A percentile compares a stretch with the other conserved stretches of the same genome.
Evolutionary conservation across 1,140 invertebrate genomes (phyloP).

Genomic region (Hylaeus anthracinus): DNA sequence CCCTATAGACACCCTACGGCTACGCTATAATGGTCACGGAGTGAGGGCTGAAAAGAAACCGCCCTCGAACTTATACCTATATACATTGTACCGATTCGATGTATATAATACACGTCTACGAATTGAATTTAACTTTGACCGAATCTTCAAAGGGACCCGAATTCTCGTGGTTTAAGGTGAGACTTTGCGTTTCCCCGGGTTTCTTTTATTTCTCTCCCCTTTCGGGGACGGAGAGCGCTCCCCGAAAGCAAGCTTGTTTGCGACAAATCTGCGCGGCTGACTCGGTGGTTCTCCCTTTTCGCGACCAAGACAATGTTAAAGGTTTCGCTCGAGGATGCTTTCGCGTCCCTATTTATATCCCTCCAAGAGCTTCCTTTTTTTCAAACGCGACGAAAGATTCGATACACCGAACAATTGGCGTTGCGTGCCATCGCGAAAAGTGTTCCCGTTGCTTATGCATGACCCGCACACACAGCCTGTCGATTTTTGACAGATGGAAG

Average conservation of each 20-base stretch:
- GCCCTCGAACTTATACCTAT: conserved; percentile 53
- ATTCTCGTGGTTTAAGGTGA: conserved; percentile 61
- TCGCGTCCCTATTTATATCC: neutral
- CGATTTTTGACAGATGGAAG: conserved; percentile 68
- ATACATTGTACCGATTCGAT: conserved; percentile 40
- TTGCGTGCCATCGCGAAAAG: conserved; percentile 43
- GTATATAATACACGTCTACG: conserved; percentile 31
- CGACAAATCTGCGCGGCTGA: conserved; percentile 56
- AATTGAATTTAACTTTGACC: conserved; percentile 62
- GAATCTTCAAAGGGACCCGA: conserved; percentile 54
- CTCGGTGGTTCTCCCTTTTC: conserved; percentile 36
- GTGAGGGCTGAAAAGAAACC: conserved; percentile 65
- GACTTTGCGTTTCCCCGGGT: conserved; percentile 49
- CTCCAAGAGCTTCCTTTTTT: neutral
- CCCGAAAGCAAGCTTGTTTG: conserved; percentile 55
- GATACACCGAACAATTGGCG: neutral
- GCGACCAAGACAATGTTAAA: conserved; percentile 41
- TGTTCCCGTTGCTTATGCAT: conserved; percentile 51
- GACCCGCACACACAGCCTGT: conserved; percentile 59
- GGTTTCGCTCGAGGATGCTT: conserved; percentile 24
- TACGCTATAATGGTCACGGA: conserved; percentile 79
- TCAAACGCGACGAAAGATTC: neutral
- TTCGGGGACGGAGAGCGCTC: conserved; percentile 12
- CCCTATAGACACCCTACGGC: conserved; percentile 74
- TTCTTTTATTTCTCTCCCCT: conserved; percentile 8